A percentile compares a stretch with the other conserved stretches of the same genome.
phyloP scores from a whole-genome alignment of 2,888 invertebrate species.

The Dinocampus coccinellae region DNA sequence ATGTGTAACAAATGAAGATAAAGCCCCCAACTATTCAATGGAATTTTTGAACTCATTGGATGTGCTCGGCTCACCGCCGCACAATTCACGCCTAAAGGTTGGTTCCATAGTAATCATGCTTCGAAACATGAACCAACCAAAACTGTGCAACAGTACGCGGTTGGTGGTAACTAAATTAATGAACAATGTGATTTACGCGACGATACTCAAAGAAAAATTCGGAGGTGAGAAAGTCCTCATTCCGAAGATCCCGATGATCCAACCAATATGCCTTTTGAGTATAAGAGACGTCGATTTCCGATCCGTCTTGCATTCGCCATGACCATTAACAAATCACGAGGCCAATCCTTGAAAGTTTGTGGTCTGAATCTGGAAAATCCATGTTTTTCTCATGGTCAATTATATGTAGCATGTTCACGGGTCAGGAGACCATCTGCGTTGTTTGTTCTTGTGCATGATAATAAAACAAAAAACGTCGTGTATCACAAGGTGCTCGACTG shows the following conservation, averaged over 20 bases:
- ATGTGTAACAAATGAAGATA: constrained; percentile 2
- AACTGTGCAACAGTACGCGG: constrained; percentile 40
- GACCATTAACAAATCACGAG: constrained; percentile 63
- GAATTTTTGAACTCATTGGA: constrained; percentile 26
- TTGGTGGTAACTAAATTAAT: not conserved
- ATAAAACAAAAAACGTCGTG: constrained; percentile 32
- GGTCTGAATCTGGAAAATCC: constrained; percentile 57
- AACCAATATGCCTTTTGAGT: constrained; percentile 43
- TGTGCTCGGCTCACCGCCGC: constrained; percentile 26
- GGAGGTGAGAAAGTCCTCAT: constrained; percentile 51
- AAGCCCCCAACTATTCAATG: constrained; percentile 15
- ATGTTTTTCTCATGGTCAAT: constrained; percentile 60
- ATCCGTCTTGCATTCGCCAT: constrained; percentile 36
- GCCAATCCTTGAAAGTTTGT: constrained; percentile 58
- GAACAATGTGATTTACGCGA: not conserved
- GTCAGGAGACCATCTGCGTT: constrained; percentile 35
- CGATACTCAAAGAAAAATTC: not conserved
- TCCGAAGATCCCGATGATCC: constrained; percentile 60
- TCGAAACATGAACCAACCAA: constrained; percentile 52
- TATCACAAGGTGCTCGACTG: constrained; percentile 16
- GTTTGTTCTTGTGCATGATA: constrained; percentile 27
- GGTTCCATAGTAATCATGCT: constrained; percentile 52
- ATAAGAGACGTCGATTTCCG: constrained; percentile 9
- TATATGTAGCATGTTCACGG: constrained; percentile 41
- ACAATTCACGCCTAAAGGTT: constrained; percentile 47